Evolutionary conservation across 2,888 invertebrate species (phyloP).

Genomic region (Agrochola litura): DNA sequence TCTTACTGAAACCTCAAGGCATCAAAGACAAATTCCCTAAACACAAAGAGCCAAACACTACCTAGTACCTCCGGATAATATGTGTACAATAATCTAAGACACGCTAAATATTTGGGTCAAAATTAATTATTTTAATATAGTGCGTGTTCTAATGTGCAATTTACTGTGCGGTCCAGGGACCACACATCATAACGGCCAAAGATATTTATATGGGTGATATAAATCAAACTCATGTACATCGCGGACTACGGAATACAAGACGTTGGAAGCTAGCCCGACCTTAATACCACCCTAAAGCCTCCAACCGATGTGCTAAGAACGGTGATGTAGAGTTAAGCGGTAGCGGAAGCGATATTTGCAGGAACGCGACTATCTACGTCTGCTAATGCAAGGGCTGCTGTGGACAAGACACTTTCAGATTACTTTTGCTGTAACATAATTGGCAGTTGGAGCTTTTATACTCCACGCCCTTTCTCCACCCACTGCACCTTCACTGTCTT

Average conservation of each 20-base stretch:
- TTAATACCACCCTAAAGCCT: constrained; percentile 77
- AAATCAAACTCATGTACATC: constrained; percentile 82
- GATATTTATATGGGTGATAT: constrained; percentile 81
- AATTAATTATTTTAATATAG: constrained; percentile 79
- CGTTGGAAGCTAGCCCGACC: constrained; percentile 85
- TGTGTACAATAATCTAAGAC: constrained; percentile 69
- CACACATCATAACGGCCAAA: constrained; percentile 78
- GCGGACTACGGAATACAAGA: constrained; percentile 81
- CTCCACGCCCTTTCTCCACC: neutral
- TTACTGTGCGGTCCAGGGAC: constrained; percentile 73
- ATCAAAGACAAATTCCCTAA: constrained; percentile 47
- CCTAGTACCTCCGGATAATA: constrained; percentile 43
- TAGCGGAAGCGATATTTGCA: constrained; percentile 45
- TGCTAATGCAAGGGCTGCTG: neutral
- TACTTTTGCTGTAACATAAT: neutral
- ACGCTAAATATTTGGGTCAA: constrained; percentile 68
- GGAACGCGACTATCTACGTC: neutral
- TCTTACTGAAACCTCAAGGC: constrained; percentile 11
- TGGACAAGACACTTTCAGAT: neutral
- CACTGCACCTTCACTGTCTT: neutral
- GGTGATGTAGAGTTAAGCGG: constrained; percentile 14
- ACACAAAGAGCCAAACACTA: constrained; percentile 44
- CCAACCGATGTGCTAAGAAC: constrained; percentile 62
- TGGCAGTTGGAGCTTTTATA: neutral
- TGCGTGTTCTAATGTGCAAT: constrained; percentile 75